Conservation (phyloP, 2,113 vertebrate genomes). For the Cairina moschata region DNA sequence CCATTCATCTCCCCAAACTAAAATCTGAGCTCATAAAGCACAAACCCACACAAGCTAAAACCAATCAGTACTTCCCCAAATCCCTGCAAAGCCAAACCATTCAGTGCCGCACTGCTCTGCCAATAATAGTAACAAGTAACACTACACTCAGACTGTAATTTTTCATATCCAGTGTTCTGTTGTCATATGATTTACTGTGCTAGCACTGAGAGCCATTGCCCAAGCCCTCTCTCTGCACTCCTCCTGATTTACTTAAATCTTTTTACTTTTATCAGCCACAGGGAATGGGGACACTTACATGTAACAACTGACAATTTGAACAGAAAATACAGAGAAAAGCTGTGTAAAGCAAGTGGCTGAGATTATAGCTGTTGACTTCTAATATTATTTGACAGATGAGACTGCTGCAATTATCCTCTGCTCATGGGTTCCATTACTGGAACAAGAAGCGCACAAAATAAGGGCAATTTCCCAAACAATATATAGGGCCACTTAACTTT, state of each 20-base stretch:
- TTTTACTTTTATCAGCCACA: conserved; percentile 78
- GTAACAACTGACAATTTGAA: conserved; percentile 85
- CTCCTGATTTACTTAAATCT: conserved; percentile 82
- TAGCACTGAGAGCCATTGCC: conserved; percentile 44
- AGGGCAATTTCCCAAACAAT: conserved; percentile 95
- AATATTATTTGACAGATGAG: conserved; percentile 94
- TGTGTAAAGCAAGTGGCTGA: conserved; percentile 81
- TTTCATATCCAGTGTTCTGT: conserved; percentile 66
- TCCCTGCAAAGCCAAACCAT: conserved; percentile 45
- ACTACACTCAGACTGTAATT: conserved; percentile 63
- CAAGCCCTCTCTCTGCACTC: conserved; percentile 52
- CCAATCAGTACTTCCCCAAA: conserved; percentile 41
- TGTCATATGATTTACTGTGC: conserved; percentile 70
- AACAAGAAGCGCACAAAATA: conserved; percentile 90
- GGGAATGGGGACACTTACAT: conserved; percentile 81
- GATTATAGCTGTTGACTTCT: conserved; percentile 91
- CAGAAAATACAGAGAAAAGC: conserved; percentile 81
- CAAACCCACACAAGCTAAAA: conserved; percentile 51
- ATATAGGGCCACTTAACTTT: conserved; percentile 93
- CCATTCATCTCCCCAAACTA: conserved; percentile 29
- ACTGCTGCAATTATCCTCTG: conserved; percentile 90
- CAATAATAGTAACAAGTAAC: conserved; percentile 76
- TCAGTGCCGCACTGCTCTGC: conserved; percentile 13
- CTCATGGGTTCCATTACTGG: conserved; percentile 91
- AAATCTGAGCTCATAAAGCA: conserved; percentile 32